Evolutionary conservation across 2,797 vertebrate species (phyloP), one percentile per base, ranked within the genome.

Genomic region (Macrochelys suwanniensis): DNA sequence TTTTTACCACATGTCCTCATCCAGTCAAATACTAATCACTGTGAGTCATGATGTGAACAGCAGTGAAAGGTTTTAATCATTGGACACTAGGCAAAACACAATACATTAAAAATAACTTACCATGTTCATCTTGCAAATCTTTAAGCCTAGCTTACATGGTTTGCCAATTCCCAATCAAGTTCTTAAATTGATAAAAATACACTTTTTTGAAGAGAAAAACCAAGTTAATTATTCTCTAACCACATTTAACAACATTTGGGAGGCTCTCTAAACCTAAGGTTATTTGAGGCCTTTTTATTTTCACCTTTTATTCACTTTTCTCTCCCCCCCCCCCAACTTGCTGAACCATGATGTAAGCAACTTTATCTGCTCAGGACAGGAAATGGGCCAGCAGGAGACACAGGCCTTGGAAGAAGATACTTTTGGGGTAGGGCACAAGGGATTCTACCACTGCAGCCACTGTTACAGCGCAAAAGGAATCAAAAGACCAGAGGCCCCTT

Each of bases 31-130:
- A 84, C 87, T 97, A 98, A 98, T 98, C 97, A 98, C 92, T 96
- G 87, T 50, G 92, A 91, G 59, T 97, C 97, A 97, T 97, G 92
- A 97, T 97, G 96, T 97, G 96, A 97, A 97, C 96, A 98, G 97
- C 97, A 97, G 92, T 91, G 86, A 88, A 87, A 85, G 83, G 84
- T 90, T 97, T 96, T 97, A 97, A 97, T 97, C 96, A 97, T 83
- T 93, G 96, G 96, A 98, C 97, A 97, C 78, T 68, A 89, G 23
- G 54, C 16, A 47, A 80, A 42, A 31, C 23, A 19, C 8, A 68
- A 71, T 11, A 71, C 5, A 71, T 23, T 37, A 37, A 90, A 33
- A 51, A 47, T 28, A 26, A 21, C 7, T 2, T 82, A 28, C 28
- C 23, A 77, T 31, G 21, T 42, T 7, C 2, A 47, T 37, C 7